Evolutionary conservation across 2,888 invertebrate species (phyloP).

Genomic region (Drosophila picticornis): DNA sequence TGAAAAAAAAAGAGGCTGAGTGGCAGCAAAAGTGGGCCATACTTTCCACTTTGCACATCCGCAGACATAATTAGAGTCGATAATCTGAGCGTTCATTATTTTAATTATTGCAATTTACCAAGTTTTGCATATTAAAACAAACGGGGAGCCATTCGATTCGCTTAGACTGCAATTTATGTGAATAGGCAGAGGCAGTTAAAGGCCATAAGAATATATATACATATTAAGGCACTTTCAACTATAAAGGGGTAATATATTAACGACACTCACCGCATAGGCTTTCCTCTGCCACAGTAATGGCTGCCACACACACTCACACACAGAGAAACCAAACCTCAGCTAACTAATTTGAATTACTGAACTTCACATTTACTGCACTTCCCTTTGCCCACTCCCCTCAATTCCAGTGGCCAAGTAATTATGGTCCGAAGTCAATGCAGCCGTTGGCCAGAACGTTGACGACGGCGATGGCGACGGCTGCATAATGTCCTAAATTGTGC

Average conservation of each 20-base stretch:
- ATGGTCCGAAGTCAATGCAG: conserved; percentile 57
- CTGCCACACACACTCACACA: not conserved
- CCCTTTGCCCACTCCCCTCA: not conserved
- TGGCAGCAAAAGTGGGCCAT: conserved; percentile 14
- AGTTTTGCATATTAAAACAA: conserved; percentile 79
- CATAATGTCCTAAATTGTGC: conserved; percentile 77
- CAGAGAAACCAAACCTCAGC: conserved; percentile 26
- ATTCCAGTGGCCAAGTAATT: conserved; percentile 56
- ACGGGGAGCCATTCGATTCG: conserved; percentile 64
- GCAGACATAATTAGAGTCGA: conserved; percentile 73
- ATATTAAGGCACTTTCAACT: conserved; percentile 27
- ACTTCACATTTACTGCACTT: conserved; percentile 44
- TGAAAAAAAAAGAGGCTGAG: not conserved
- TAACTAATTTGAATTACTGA: conserved; percentile 80
- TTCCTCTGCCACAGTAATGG: not conserved
- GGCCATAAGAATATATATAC: conserved; percentile 2
- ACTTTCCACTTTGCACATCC: conserved; percentile 48
- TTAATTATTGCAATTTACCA: conserved; percentile 80
- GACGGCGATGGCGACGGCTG: conserved; percentile 46
- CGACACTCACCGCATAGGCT: conserved; percentile 25
- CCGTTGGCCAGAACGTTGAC: conserved; percentile 9
- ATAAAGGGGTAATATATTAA: conserved; percentile 32
- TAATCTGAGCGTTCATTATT: conserved; percentile 80
- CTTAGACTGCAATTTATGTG: conserved; percentile 71
- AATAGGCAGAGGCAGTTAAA: conserved; percentile 2